These are phyloP conservation scores for Caenorhabditis sp. DNA, from an alignment of 2,888 invertebrate species.

Conservation along the genomic window DNA sequence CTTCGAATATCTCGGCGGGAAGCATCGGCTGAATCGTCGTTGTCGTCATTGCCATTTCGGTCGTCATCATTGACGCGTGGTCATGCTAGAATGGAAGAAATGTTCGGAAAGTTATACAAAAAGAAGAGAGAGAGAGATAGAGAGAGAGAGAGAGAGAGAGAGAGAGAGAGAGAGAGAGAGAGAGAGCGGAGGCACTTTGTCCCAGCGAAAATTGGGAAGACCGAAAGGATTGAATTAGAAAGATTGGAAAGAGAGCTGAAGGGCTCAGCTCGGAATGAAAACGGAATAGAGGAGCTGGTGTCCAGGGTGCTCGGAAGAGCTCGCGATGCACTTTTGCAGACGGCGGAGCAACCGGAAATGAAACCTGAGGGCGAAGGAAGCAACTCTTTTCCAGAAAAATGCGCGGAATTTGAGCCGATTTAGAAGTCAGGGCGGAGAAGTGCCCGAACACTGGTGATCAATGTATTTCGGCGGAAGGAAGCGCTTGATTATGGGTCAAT, in stretches of 20 bases:
- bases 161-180: slow-evolving; percentile 13
- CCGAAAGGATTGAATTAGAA: slow-evolving; percentile 16
- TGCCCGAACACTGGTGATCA: not conserved
- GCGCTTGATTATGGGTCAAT: not conserved
- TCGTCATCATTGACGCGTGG: slow-evolving; percentile 14
- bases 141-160: slow-evolving; percentile 2
- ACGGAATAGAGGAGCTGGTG: not conserved
- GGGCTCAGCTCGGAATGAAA: not conserved
- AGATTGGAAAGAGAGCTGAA: slow-evolving; percentile 9
- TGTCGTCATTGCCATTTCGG: slow-evolving; percentile 12
- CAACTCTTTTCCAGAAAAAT: slow-evolving; percentile 7
- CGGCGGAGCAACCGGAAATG: not conserved
- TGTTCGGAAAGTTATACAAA: slow-evolving; percentile 12
- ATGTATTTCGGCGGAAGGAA: not conserved
- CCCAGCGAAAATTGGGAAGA: slow-evolving; percentile 2
- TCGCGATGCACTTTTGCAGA: not conserved
- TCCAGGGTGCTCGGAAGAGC: not conserved
- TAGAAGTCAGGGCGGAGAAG: slow-evolving; percentile 18
- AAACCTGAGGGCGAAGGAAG: not conserved
- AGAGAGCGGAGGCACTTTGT: slow-evolving; percentile 3
- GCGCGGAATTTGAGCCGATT: slow-evolving; percentile 1
- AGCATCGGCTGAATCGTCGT: slow-evolving; percentile 9
- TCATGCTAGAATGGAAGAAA: slow-evolving; percentile 2
- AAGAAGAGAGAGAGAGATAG: not conserved
- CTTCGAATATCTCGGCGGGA: slow-evolving; percentile 15